A percentile compares a stretch with the other conserved stretches of the same genome.
phyloP scores from a whole-genome alignment of 2,888 invertebrate species.

The Platycheirus albimanus region DNA sequence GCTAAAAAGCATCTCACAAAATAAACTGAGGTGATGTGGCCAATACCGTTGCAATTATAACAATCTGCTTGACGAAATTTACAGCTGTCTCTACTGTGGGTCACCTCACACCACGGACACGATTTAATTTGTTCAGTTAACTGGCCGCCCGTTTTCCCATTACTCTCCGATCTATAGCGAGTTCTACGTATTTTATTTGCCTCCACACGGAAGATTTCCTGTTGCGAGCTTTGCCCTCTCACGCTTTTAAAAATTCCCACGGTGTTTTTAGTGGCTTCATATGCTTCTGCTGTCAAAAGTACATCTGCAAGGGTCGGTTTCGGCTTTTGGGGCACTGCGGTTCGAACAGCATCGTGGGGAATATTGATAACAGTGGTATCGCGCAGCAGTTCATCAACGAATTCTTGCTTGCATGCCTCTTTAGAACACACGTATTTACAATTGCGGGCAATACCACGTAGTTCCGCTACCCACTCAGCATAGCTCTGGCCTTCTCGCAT shows the following conservation, averaged over 20 bases:
- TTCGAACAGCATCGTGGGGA: constrained; percentile 15
- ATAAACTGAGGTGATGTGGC: no score
- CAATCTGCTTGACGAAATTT: no score
- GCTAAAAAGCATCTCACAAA: no score
- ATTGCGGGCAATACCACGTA: background rate
- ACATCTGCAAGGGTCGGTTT: constrained; percentile 5
- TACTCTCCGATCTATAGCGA: no score
- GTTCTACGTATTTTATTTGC: no score
- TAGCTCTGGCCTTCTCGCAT: constrained; percentile 15
- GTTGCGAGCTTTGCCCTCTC: background rate
- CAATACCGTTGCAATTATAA: no score
- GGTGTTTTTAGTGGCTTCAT: constrained; percentile 5
- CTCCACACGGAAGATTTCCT: no score
- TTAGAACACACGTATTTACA: constrained; percentile 1
- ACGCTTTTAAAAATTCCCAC: background rate
- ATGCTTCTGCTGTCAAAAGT: constrained; percentile 1
- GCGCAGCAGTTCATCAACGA: background rate
- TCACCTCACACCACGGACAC: no score
- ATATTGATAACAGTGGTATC: constrained; percentile 2
- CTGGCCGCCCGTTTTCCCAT: no score
- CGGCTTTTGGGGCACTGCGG: constrained; percentile 9
- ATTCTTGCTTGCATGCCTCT: background rate
- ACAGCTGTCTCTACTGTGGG: no score
- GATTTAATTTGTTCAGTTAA: no score
- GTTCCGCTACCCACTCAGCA: constrained; percentile 15